Conservation (phyloP, 2,797 vertebrate species). For the Sebastes diploproa region DNA sequence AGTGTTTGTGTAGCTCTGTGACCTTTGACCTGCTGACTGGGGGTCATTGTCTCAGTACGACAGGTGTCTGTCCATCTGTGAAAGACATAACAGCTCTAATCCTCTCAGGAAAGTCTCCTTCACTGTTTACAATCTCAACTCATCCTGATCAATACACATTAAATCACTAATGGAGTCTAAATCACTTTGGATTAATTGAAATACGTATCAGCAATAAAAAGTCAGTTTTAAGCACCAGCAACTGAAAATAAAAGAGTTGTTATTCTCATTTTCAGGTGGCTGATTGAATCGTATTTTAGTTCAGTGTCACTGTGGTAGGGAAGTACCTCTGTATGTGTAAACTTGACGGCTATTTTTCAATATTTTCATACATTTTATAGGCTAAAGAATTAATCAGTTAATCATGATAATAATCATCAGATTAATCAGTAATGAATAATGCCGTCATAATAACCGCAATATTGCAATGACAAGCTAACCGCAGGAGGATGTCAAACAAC, state of each 20-base stretch:
- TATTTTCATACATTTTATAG: no score
- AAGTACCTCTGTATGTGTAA: no score
- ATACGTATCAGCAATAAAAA: background rate
- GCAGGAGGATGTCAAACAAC: no score
- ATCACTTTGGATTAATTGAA: background rate
- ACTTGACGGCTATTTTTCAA: no score
- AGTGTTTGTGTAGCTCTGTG: slow-evolving; percentile 39
- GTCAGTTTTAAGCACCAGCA: background rate
- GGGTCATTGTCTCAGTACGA: slow-evolving; percentile 66
- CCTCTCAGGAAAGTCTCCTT: background rate
- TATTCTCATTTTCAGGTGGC: background rate
- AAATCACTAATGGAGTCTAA: background rate
- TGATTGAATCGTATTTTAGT: background rate
- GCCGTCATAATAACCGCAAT: no score
- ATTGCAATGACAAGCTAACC: no score
- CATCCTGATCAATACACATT: background rate
- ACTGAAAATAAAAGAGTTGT: background rate
- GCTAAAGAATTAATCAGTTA: background rate
- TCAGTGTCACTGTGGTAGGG: no score
- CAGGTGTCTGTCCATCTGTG: slow-evolving; percentile 81
- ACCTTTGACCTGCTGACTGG: slow-evolving; percentile 64
- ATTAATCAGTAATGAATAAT: background rate
- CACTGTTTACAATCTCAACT: background rate
- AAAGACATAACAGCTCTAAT: slow-evolving; percentile 60
- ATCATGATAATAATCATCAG: background rate